These are phyloP conservation scores for Regulus satrapa DNA, from an alignment of 2,113 vertebrate genomes.

Conservation along the genomic window DNA sequence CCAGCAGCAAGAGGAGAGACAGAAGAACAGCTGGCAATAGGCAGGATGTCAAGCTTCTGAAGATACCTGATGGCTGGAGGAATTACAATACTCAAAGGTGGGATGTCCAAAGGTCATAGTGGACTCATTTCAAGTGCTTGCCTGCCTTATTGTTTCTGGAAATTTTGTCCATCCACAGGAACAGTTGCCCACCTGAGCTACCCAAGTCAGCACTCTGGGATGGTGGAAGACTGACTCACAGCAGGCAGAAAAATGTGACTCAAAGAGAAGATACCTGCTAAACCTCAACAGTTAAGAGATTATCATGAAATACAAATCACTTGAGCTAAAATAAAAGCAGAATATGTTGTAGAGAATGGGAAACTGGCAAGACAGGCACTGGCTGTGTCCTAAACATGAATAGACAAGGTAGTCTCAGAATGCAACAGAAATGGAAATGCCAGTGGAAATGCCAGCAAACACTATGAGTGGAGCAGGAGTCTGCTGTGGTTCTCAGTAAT, in stretches of 20 bases:
- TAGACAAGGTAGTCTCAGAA: neutral
- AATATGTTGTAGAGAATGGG: neutral
- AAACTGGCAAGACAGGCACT: neutral
- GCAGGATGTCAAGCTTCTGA: neutral
- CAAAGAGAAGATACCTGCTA: neutral
- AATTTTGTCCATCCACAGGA: neutral
- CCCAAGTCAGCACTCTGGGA: neutral
- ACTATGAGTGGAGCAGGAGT: neutral
- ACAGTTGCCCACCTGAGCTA: neutral
- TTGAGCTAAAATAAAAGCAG: neutral
- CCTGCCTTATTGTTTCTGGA: neutral
- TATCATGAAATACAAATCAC: neutral
- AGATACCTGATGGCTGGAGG: neutral
- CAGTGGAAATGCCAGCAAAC: neutral
- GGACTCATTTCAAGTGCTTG: neutral
- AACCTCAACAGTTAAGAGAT: neutral
- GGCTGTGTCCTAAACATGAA: neutral
- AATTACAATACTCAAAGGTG: neutral
- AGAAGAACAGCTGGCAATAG: neutral
- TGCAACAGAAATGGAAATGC: neutral
- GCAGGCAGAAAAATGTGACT: neutral
- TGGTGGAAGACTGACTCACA: neutral
- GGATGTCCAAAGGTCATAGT: neutral
- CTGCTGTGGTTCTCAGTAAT: neutral
- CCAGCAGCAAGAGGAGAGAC: neutral